These are phyloP conservation scores for Eristalinus sepulchralis DNA, from an alignment of 2,888 invertebrate genomes.

Conservation along the genomic window DNA sequence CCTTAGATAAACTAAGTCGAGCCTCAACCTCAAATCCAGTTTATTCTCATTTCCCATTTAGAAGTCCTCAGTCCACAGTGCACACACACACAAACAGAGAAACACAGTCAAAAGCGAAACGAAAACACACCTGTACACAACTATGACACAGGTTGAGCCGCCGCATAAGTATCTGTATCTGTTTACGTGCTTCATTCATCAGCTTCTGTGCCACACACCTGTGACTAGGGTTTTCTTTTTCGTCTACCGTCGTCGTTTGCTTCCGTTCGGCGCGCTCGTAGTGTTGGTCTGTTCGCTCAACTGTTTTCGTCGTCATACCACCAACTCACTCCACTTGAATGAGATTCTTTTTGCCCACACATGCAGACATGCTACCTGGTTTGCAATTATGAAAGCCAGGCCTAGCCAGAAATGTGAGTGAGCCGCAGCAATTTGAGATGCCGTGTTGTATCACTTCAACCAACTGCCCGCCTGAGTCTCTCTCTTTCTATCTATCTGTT, in stretches of 20 bases:
- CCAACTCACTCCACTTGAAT: conserved; percentile 1
- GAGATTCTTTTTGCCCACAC: not conserved
- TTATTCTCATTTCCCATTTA: conserved; percentile 15
- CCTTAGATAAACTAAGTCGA: not conserved
- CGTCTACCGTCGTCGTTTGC: not conserved
- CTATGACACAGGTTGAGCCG: not conserved
- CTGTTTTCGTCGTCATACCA: not conserved
- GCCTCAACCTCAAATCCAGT: conserved; percentile 34
- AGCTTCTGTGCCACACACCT: not conserved
- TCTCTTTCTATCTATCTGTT: conserved; percentile 12
- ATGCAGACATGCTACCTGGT: conserved; percentile 7
- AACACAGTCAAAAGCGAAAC: not conserved
- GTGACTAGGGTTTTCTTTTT: not conserved
- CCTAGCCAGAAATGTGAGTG: conserved; percentile 4
- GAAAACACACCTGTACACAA: conserved; percentile 20
- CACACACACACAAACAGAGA: no score
- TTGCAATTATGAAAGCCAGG: conserved; percentile 12
- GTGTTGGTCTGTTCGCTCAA: not conserved
- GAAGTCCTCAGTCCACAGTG: not conserved
- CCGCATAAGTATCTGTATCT: conserved; percentile 31
- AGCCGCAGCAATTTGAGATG: not conserved
- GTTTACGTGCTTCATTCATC: conserved; percentile 12
- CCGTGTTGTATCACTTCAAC: not conserved
- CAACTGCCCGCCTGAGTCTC: not conserved
- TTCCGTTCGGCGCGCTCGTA: not conserved